Conservation (phyloP, 2,113 vertebrate genomes). For the Galbula dea region DNA sequence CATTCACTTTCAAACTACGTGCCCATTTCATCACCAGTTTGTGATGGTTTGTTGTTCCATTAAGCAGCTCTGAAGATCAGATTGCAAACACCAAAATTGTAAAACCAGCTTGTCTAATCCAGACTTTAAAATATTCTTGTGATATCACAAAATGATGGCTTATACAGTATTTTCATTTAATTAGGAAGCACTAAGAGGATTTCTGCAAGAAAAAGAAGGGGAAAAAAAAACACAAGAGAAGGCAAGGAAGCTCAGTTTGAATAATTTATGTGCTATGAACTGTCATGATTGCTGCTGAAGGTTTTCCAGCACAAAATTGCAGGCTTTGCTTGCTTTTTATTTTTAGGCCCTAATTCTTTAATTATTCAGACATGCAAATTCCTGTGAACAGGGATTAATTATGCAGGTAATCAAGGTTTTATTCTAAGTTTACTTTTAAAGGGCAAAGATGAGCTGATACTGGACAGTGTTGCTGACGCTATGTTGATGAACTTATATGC, state of each 20-base stretch:
- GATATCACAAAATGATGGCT: constrained; percentile 32
- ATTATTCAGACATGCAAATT: constrained; percentile 15
- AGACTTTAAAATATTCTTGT: constrained; percentile 19
- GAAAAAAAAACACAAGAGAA: background rate
- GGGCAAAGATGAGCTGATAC: background rate
- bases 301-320: constrained; percentile 1
- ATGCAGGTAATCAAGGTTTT: constrained; percentile 1
- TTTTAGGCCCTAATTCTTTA: constrained; percentile 1
- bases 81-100: accelerated
- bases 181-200: constrained; percentile 53
- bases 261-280: constrained; percentile 26
- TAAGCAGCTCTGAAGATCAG: background rate
- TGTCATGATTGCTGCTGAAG: background rate
- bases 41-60: background rate
- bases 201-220: background rate
- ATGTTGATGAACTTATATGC: background rate
- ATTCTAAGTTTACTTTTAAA: background rate
- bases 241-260: background rate
- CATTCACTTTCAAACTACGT: accelerated
- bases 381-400: background rate
- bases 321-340: background rate
- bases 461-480: background rate
- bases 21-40: accelerated
- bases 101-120: constrained; percentile 26
- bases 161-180: constrained; percentile 57